A percentile compares a stretch with the other conserved stretches of the same genome.
Evolutionary conservation across 2,797 vertebrate species (phyloP).

Genomic region (Diceros bicornis): DNA sequence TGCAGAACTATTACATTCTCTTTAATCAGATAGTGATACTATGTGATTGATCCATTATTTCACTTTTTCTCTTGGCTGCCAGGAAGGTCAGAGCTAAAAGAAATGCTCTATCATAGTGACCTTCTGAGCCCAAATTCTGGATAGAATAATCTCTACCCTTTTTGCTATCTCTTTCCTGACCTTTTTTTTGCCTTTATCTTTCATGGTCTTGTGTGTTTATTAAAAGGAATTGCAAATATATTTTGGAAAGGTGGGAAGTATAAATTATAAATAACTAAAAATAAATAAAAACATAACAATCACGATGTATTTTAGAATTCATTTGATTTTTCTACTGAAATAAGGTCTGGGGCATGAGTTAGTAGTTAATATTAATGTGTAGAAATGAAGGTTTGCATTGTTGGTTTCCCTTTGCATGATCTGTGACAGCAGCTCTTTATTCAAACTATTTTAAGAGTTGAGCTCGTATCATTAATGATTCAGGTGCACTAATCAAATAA

Average conservation of each 20-base stretch:
- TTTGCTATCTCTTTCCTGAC: neutral
- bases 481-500: slow-evolving; percentile 85
- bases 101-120: neutral
- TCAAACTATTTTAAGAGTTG: slow-evolving; percentile 84
- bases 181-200: slow-evolving; percentile 5
- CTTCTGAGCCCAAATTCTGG: neutral
- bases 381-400: slow-evolving; percentile 65
- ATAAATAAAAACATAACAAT: slow-evolving; percentile 60
- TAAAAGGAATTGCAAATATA: slow-evolving; percentile 39
- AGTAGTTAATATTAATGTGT: slow-evolving; percentile 79
- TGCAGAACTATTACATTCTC: neutral
- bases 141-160: neutral
- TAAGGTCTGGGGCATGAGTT: slow-evolving; percentile 40
- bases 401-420: slow-evolving; percentile 63
- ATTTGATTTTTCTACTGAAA: slow-evolving; percentile 69
- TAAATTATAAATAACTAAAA: slow-evolving; percentile 73
- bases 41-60: neutral
- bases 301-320: slow-evolving; percentile 62
- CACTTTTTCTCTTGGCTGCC: neutral
- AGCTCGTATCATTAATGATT: slow-evolving; percentile 84
- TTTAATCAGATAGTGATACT: neutral
- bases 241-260: slow-evolving; percentile 36
- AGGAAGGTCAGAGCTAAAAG: slow-evolving; percentile 11
- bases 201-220: neutral
- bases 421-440: slow-evolving; percentile 77